These are phyloP conservation scores for Bettongia penicillata DNA, from an alignment of 2,113 vertebrate species.

Conservation along the genomic window DNA sequence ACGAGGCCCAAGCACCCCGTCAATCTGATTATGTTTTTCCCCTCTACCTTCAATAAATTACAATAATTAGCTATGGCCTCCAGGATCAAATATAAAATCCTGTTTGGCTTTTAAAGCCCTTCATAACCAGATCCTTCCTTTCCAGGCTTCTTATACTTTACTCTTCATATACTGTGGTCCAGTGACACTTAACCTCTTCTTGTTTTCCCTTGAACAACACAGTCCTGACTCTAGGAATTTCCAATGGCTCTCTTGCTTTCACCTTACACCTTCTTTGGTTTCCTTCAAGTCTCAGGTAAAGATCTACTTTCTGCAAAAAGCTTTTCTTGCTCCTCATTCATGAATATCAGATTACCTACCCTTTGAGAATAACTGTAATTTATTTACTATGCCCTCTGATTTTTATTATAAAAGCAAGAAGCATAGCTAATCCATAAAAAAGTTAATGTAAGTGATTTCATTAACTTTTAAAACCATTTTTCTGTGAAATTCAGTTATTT, in stretches of 20 bases:
- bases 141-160: background rate
- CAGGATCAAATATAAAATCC: background rate
- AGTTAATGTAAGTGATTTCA: no score
- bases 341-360: background rate
- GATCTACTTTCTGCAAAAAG: background rate
- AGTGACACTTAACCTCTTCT: background rate
- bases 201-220: background rate
- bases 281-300: background rate
- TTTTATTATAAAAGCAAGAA: no score
- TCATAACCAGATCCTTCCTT: background rate
- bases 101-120: background rate
- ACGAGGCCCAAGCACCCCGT: no score
- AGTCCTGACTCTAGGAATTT: background rate
- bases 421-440: no score
- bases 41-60: background rate
- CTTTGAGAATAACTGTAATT: background rate
- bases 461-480: background rate
- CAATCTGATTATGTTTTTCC: background rate
- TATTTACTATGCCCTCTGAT: background rate
- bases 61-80: background rate
- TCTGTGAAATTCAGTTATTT: background rate
- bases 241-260: background rate
- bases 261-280: background rate
- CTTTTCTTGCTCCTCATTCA: background rate
- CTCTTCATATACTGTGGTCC: background rate